These are phyloP conservation scores for Lagorchestes hirsutus DNA, from an alignment of 2,797 vertebrate genomes.

Conservation along the genomic window DNA sequence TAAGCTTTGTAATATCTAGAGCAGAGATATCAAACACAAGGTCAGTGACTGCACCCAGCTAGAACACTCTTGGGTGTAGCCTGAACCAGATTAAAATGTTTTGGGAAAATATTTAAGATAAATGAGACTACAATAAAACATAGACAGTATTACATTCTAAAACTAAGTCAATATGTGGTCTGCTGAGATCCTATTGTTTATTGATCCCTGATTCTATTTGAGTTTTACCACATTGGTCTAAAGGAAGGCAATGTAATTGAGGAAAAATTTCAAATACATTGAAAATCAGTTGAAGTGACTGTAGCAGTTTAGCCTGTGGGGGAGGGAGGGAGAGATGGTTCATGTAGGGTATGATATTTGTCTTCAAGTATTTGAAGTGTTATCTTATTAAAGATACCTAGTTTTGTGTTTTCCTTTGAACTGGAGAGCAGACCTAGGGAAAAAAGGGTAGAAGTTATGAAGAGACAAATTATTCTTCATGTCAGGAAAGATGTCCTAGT, in stretches of 20 bases:
- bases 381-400: too few species aligned
- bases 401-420: too few species aligned
- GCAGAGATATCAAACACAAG: background rate
- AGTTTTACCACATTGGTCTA: background rate
- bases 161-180: background rate
- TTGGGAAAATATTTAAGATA: background rate
- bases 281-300: too few species aligned
- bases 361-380: too few species aligned
- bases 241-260: background rate
- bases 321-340: too few species aligned
- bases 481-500: too few species aligned
- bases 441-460: too few species aligned
- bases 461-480: too few species aligned
- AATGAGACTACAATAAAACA: background rate
- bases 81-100: background rate
- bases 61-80: background rate
- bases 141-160: background rate
- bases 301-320: too few species aligned
- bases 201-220: background rate
- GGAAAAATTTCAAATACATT: too few species aligned
- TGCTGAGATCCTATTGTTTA: background rate
- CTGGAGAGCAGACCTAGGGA: too few species aligned
- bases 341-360: too few species aligned
- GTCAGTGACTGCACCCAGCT: background rate
- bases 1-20: background rate